Conservation (phyloP, 2,113 vertebrate species). For the Dicerorhinus sumatrensis region DNA sequence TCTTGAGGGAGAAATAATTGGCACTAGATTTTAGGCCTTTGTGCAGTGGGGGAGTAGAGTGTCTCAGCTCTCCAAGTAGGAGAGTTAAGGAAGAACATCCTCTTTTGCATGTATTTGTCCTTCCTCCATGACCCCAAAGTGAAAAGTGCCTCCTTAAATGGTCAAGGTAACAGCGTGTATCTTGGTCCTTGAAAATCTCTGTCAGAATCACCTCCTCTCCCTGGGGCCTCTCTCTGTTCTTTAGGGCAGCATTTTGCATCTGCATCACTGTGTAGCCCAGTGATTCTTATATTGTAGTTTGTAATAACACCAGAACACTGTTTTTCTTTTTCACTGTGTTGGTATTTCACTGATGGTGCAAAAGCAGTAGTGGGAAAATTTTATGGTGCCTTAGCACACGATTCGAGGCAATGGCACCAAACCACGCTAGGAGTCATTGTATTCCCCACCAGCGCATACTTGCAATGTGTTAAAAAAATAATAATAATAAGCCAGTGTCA, state of each 20-base stretch:
- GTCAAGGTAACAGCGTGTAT: not conserved
- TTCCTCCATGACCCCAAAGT: not conserved
- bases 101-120: not conserved
- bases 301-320: not conserved
- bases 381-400: not conserved
- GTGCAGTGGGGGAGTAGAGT: not conserved
- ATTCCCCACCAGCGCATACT: not conserved
- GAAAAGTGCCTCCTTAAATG: not conserved
- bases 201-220: not conserved
- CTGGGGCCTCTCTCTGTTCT: not conserved
- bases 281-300: not conserved
- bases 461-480: too few relatives aligned
- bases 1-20: not conserved
- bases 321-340: not conserved
- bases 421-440: fast-evolving
- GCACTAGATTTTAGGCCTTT: not conserved
- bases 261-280: not conserved
- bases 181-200: not conserved
- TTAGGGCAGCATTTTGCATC: not conserved
- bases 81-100: not conserved
- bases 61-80: not conserved
- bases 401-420: not conserved
- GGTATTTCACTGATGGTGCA: not conserved
- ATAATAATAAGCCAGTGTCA: too few relatives aligned
- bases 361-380: not conserved